Conservation (phyloP, 2,888 invertebrate genomes). For the Lamellibrachia satsuma region DNA sequence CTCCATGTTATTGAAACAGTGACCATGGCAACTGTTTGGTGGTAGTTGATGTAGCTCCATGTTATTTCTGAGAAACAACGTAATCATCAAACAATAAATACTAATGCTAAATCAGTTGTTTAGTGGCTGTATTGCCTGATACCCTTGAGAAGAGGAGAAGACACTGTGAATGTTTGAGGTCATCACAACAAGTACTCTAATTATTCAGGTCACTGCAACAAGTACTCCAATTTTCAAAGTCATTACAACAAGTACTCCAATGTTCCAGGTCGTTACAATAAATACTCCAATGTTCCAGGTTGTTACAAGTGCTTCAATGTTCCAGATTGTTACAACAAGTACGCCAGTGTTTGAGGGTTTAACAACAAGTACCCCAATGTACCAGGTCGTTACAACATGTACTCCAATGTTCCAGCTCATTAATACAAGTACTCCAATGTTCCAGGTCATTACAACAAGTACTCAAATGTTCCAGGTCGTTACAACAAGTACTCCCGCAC, state of each 20-base stretch:
- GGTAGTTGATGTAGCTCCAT: neutral
- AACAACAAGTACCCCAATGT: neutral
- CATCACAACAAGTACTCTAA: slow-evolving; percentile 59
- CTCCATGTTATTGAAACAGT: neutral
- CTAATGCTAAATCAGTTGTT: neutral
- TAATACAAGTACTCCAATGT: slow-evolving; percentile 33
- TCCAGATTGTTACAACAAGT: neutral
- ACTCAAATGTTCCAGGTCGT: slow-evolving; percentile 31
- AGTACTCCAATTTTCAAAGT: slow-evolving; percentile 50
- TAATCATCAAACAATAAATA: neutral
- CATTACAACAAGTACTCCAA: slow-evolving; percentile 57
- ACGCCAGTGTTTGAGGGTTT: neutral
- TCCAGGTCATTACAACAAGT: slow-evolving; percentile 34
- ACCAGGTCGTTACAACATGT: slow-evolving; percentile 33
- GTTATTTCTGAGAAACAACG: neutral
- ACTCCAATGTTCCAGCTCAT: slow-evolving; percentile 29
- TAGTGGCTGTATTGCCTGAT: neutral
- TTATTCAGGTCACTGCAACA: slow-evolving; percentile 57
- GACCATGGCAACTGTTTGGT: neutral
- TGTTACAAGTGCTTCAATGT: neutral
- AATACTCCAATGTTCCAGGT: slow-evolving; percentile 41
- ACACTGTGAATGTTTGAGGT: slow-evolving; percentile 43
- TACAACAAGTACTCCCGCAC: slow-evolving; percentile 37
- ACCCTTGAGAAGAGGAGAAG: neutral
- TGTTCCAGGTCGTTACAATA: slow-evolving; percentile 57